phyloP scores from a whole-genome alignment of 2,888 invertebrate species.

The Xanthia icteritia region DNA sequence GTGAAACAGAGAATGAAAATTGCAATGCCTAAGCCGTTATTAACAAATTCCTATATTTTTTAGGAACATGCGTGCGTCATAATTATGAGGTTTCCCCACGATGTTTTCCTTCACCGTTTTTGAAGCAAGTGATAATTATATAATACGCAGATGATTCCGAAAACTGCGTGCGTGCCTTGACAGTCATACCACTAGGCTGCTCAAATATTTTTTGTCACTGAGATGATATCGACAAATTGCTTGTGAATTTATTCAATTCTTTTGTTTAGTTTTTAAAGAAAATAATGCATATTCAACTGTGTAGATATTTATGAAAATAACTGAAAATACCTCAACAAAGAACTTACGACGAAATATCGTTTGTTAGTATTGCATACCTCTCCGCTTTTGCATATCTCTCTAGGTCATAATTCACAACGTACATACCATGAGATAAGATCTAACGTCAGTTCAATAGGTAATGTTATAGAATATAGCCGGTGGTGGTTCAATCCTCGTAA shows the following conservation, averaged over 20 bases:
- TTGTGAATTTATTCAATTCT: not conserved
- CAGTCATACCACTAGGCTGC: no score
- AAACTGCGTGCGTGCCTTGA: no score
- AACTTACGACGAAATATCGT: slow-evolving; percentile 42
- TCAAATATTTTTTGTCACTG: not conserved
- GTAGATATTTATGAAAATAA: no score
- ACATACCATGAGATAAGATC: slow-evolving; percentile 61
- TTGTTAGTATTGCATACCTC: slow-evolving; percentile 52
- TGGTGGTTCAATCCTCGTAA: slow-evolving; percentile 55
- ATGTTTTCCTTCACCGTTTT: no score
- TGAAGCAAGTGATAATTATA: no score
- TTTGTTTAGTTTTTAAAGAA: not conserved
- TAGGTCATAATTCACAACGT: slow-evolving; percentile 57
- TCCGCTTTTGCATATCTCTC: slow-evolving; percentile 63
- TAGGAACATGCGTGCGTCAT: no score
- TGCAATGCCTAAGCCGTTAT: not conserved
- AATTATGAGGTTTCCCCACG: no score
- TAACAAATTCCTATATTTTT: no score
- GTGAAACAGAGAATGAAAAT: not conserved
- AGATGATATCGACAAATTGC: not conserved
- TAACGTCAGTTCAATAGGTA: slow-evolving; percentile 66
- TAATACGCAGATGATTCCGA: no score
- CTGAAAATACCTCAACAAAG: slow-evolving; percentile 11
- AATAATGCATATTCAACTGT: not conserved
- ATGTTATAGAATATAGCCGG: slow-evolving; percentile 64